phyloP scores from a whole-genome alignment of 2,113 vertebrate genomes.

The Leptobrachium ailaonicum region DNA sequence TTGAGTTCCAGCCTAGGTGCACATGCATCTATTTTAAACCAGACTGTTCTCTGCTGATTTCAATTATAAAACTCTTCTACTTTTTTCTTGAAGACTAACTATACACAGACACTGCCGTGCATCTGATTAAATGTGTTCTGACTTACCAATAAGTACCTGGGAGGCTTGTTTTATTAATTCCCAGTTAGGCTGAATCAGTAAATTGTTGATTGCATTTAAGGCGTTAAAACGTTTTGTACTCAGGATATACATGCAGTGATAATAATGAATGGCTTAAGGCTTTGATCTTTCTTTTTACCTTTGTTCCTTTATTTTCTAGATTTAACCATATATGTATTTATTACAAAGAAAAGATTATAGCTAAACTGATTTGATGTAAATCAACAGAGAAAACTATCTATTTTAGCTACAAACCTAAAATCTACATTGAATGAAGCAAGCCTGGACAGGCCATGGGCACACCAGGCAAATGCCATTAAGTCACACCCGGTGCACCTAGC shows the following conservation, averaged over 20 bases:
- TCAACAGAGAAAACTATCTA: too few relatives aligned
- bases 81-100: conserved; percentile 8
- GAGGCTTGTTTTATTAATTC: neutral
- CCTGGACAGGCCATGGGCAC: too few relatives aligned
- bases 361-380: too few relatives aligned
- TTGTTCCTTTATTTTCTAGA: too few relatives aligned
- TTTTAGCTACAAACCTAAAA: too few relatives aligned
- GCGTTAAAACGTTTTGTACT: neutral
- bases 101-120: conserved; percentile 8
- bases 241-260: neutral
- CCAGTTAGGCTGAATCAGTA: neutral
- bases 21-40: conserved; percentile 15
- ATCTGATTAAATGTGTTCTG: conserved; percentile 35
- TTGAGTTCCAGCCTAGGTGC: neutral
- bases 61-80: conserved; percentile 22
- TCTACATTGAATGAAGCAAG: too few relatives aligned
- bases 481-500: too few relatives aligned
- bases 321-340: too few relatives aligned
- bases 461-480: too few relatives aligned
- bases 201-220: neutral
- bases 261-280: neutral
- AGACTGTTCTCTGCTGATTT: conserved; percentile 4
- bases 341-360: too few relatives aligned
- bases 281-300: too few relatives aligned
- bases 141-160: neutral